Evolutionary conservation across 2,888 invertebrate species (phyloP).

Genomic region (Campopleginae sp.): DNA sequence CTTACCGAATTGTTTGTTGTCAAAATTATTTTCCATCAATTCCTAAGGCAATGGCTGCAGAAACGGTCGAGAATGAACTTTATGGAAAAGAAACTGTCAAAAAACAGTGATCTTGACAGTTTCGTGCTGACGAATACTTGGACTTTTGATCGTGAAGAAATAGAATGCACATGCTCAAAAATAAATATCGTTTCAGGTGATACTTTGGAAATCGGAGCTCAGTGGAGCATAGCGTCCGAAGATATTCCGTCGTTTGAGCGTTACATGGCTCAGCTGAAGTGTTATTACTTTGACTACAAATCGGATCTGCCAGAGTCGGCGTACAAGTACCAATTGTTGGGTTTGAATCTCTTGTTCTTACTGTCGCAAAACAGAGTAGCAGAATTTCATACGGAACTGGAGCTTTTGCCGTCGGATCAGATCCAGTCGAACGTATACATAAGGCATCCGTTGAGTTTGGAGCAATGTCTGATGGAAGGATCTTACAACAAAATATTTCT

Average conservation of each 20-base stretch:
- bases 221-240: conserved; percentile 96
- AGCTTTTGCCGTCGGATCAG: conserved; percentile 95
- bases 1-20: neutral
- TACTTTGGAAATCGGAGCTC: conserved; percentile 97
- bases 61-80: neutral
- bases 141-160: too few species aligned
- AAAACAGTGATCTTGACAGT: too few species aligned
- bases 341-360: conserved; percentile 96
- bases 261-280: conserved; percentile 98
- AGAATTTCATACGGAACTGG: conserved; percentile 99
- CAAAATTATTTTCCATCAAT: neutral
- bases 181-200: conserved; percentile 86
- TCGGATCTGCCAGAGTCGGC: conserved; percentile 94
- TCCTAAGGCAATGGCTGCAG: neutral
- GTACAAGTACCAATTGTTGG: conserved; percentile 97
- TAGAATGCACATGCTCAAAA: neutral
- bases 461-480: conserved; percentile 99
- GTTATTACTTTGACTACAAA: conserved; percentile 97
- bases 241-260: conserved; percentile 98
- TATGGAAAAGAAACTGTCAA: neutral
- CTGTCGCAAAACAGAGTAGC: conserved; percentile 98
- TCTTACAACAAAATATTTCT: conserved; percentile 96
- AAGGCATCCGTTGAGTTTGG: conserved; percentile 96
- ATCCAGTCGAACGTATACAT: conserved; percentile 97
- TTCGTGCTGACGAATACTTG: too few species aligned